Evolutionary conservation across 2,888 invertebrate genomes (phyloP).

Genomic region (Allophyes oxyacanthae): DNA sequence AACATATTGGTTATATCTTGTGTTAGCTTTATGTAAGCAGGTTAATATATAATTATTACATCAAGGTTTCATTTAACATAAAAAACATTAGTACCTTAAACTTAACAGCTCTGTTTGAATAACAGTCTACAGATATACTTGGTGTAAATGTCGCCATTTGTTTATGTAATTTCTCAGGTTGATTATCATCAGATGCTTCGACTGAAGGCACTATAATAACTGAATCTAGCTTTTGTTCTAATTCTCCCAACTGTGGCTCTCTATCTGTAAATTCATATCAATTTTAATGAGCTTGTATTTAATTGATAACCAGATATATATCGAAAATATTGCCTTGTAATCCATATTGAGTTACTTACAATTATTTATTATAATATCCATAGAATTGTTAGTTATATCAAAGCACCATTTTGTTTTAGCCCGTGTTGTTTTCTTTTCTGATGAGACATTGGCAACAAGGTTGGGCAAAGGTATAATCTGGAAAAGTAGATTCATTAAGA

Average conservation of each 20-base stretch:
- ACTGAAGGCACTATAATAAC: constrained; percentile 56
- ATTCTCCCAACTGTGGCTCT: constrained; percentile 56
- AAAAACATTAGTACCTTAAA: constrained; percentile 60
- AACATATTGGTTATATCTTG: constrained; percentile 14
- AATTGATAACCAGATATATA: background rate
- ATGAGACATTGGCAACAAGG: constrained; percentile 17
- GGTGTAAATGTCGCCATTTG: constrained; percentile 37
- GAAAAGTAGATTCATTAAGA: constrained; percentile 15
- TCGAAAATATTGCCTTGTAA: background rate
- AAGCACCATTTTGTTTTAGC: constrained; percentile 68
- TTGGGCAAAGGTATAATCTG: constrained; percentile 42
- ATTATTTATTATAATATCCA: constrained; percentile 66
- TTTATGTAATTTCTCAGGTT: constrained; percentile 32
- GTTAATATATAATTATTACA: background rate
- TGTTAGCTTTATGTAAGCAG: background rate
- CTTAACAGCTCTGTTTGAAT: constrained; percentile 63
- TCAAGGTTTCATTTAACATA: background rate
- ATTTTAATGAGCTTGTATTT: no score
- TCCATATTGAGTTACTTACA: constrained; percentile 62
- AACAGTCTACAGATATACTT: constrained; percentile 58
- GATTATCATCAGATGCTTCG: constrained; percentile 35
- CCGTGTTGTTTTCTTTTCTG: constrained; percentile 42
- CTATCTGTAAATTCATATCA: constrained; percentile 60
- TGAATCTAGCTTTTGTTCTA: constrained; percentile 58
- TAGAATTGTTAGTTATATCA: constrained; percentile 65